Evolutionary conservation across 2,888 invertebrate species (phyloP).

Genomic region (Metellina segmentata): DNA sequence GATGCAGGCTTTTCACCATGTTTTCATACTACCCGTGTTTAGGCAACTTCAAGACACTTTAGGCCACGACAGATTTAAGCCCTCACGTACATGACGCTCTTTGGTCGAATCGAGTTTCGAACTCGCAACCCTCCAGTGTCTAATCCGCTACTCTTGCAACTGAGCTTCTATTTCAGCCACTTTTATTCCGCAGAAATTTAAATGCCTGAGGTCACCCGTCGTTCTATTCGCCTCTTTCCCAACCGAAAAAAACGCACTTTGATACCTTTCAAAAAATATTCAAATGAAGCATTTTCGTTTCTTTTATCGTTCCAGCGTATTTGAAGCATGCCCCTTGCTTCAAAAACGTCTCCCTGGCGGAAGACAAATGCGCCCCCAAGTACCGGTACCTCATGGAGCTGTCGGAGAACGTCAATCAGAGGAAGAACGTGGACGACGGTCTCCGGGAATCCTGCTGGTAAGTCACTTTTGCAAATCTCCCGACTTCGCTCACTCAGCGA

Average conservation of each 20-base stretch:
- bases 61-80: too few relatives aligned
- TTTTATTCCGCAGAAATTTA: too few relatives aligned
- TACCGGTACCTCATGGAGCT: constrained; percentile 68
- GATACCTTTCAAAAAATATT: background rate
- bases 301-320: constrained; percentile 56
- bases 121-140: too few relatives aligned
- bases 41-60: too few relatives aligned
- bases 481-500: background rate
- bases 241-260: too few relatives aligned
- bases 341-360: constrained; percentile 70
- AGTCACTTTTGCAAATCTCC: background rate
- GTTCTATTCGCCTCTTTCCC: background rate
- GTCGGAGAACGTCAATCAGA: constrained; percentile 68
- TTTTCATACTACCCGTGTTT: too few relatives aligned
- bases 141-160: too few relatives aligned
- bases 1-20: too few relatives aligned
- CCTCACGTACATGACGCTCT: too few relatives aligned
- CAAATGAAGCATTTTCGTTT: background rate
- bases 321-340: constrained; percentile 71
- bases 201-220: background rate
- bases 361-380: constrained; percentile 74
- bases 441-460: constrained; percentile 14
- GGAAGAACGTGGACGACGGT: constrained; percentile 71
- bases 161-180: too few relatives aligned
- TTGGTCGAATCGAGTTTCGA: too few relatives aligned